Base-by-base conservation (phyloP, 2,113 vertebrate genomes). In the Meriones unguiculatus region DNA sequence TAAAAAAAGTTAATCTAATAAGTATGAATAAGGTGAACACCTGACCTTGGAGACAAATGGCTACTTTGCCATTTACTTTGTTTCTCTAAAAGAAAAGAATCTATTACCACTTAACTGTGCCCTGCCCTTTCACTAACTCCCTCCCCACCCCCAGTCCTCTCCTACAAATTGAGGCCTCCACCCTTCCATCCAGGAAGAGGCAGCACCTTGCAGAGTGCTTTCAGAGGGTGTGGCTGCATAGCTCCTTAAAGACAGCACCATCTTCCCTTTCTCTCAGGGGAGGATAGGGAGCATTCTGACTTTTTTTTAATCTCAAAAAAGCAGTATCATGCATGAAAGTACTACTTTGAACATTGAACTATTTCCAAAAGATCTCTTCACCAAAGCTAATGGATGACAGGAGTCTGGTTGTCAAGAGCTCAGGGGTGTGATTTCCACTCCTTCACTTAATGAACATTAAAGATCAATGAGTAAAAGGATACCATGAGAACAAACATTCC, bases 361-460 rank as follows among this genome's bases (percentile, higher is more conserved):
- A 7, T 93, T 93, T 96, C 96, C 96, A 94, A 88, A 94, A 95
- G 75, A 80, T 95, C 25, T 15, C 90, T 90, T 91, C 94, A 93
- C 95, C 96, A 62, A 87, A 78, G 78, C 94, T 93, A 97, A 98
- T 96, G 95, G 92, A 50, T 80, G 28, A 78, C 35, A 30, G 69
- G 65, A 50, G 35, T 52, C 95, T 87, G 62, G 28, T 25, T 62
- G 41, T 64, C 89, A 80, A 64, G 93, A 52, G 54, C 67, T 87
- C 82, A 30, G 1, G 0, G 77, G 87, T 93, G 92, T 41, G 67
- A 69, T 97, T 97, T 96, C 95, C 84, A 95, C 70, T 59, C 46
- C 96, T 65, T 97, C 85, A 95, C 92, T 93, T 94, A 95, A 89
- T 73, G 59, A 95, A 46, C 89, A 94, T 97, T 94, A 90, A 97